These are phyloP conservation scores for Cyanistes caeruleus DNA, from an alignment of 2,113 vertebrate species.

Conservation along the genomic window DNA sequence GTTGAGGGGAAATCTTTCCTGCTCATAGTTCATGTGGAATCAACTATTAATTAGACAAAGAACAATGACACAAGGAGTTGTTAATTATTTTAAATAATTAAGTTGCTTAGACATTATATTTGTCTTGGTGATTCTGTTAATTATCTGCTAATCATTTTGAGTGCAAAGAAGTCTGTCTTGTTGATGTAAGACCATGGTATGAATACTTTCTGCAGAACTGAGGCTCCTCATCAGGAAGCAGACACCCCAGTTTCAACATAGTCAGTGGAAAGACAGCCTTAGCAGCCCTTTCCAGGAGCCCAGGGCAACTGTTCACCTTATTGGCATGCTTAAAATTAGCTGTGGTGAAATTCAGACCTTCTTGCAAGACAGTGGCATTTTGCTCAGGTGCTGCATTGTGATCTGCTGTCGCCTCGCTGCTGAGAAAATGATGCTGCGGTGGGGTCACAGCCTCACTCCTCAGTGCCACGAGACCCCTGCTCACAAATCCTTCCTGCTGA, in stretches of 20 bases:
- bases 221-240: neutral
- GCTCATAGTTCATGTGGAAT: neutral
- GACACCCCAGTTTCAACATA: neutral
- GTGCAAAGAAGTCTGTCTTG: neutral
- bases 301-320: neutral
- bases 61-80: neutral
- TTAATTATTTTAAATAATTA: neutral
- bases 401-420: rapidly evolving
- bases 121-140: neutral
- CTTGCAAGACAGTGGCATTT: neutral
- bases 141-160: neutral
- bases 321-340: neutral
- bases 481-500: neutral
- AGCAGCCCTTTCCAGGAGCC: neutral
- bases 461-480: neutral
- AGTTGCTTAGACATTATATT: neutral
- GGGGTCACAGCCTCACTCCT: neutral
- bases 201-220: neutral
- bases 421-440: neutral
- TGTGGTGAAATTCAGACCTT: neutral
- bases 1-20: neutral
- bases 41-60: neutral
- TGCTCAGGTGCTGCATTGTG: neutral
- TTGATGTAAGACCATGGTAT: neutral
- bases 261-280: neutral